A percentile compares a stretch with the other conserved stretches of the same genome.
Evolutionary conservation across 2,797 vertebrate genomes (phyloP).

Genomic region (Salmo trutta): DNA sequence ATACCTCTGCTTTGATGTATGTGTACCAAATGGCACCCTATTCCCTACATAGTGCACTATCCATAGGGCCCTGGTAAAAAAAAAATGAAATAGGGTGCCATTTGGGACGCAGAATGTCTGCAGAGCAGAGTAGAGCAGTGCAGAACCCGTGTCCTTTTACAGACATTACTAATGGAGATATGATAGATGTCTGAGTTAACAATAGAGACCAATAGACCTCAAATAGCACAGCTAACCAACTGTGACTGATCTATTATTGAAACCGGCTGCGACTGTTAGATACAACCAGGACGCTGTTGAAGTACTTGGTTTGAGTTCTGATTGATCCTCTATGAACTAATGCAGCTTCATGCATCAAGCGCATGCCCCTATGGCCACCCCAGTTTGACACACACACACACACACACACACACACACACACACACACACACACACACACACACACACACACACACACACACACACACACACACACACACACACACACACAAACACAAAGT

Average conservation of each 20-base stretch:
- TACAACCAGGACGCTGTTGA: not conserved
- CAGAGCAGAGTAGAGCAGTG: not conserved
- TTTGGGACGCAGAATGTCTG: not conserved
- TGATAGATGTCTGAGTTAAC: constrained; percentile 31
- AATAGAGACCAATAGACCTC: not conserved
- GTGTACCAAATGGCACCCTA: constrained; percentile 12
- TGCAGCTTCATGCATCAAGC: not conserved
- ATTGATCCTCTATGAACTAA: not conserved
- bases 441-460: too few species aligned
- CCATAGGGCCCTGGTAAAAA: not conserved
- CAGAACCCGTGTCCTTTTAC: constrained; percentile 58
- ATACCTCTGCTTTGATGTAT: constrained; percentile 61
- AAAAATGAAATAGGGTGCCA: not conserved
- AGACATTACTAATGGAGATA: constrained; percentile 45
- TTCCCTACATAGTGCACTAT: not conserved
- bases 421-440: not conserved
- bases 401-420: not conserved
- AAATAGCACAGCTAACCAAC: not conserved
- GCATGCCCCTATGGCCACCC: not conserved
- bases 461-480: constrained; percentile 11
- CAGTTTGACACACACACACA: not conserved
- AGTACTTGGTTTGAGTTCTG: not conserved
- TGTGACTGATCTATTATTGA: not conserved
- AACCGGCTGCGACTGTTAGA: not conserved
- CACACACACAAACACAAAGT: not conserved